Percentiles rank a stretch among this genome's conserved stretches.
Conservation (phyloP, 1,140 invertebrate genomes). For the Melipona quadrifasciata region DNA sequence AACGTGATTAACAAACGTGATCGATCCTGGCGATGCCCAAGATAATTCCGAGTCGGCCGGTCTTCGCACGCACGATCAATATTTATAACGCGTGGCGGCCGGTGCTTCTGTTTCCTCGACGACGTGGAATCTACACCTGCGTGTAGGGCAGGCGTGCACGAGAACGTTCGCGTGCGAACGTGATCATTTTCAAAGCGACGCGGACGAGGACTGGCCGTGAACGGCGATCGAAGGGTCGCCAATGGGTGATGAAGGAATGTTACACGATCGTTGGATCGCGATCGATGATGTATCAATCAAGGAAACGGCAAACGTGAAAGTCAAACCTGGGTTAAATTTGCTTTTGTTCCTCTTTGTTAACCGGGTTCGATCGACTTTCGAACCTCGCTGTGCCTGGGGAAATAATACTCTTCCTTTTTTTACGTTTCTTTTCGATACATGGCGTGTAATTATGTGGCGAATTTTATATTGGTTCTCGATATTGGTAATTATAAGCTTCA, state of each 20-base stretch:
- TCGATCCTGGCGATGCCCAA: constrained; percentile 49
- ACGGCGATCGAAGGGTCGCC: background rate
- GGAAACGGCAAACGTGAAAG: too few species aligned
- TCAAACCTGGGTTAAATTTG: too few species aligned
- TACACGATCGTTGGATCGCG: background rate
- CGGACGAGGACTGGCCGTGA: background rate
- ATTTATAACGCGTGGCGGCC: constrained; percentile 54
- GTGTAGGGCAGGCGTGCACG: background rate
- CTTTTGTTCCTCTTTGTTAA: too few species aligned
- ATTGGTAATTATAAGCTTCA: too few species aligned
- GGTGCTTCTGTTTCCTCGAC: constrained; percentile 47
- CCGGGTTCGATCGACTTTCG: too few species aligned
- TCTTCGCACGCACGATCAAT: constrained; percentile 52
- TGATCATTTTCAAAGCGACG: constrained; percentile 11
- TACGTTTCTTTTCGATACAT: too few species aligned
- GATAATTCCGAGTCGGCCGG: constrained; percentile 49
- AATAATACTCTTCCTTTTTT: too few species aligned
- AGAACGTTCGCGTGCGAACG: constrained; percentile 11
- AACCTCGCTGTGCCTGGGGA: too few species aligned
- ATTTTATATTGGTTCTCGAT: too few species aligned
- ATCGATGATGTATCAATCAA: background rate
- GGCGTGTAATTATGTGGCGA: too few species aligned
- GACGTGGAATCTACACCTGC: constrained; percentile 11
- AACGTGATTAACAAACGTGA: constrained; percentile 60
- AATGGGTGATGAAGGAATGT: background rate